Percentiles rank a stretch among this genome's conserved stretches.
phyloP scores from a whole-genome alignment of 1,140 invertebrate species.

The Episyrphus balteatus region DNA sequence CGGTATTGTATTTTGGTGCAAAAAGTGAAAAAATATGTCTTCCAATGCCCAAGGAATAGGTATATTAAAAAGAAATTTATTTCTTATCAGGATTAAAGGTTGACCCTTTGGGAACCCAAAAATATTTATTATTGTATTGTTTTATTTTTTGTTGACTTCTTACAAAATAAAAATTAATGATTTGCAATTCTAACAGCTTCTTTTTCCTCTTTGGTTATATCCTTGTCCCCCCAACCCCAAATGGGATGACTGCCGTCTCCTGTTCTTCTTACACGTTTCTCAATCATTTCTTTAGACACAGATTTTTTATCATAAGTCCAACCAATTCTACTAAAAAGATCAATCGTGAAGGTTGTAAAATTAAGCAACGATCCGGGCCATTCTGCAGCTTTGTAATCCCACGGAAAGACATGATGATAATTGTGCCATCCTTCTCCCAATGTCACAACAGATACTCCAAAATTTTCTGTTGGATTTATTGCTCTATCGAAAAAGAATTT shows the following conservation, averaged over 20 bases:
- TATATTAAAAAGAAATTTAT: no score
- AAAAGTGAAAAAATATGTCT: no score
- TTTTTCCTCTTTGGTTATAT: constrained; percentile 40
- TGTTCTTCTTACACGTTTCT: constrained; percentile 38
- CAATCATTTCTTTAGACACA: constrained; percentile 40
- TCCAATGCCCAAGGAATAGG: no score
- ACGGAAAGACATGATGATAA: constrained; percentile 80
- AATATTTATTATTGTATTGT: no score
- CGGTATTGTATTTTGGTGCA: no score
- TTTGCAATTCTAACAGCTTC: constrained; percentile 16
- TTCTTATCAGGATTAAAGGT: no score
- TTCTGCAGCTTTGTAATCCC: constrained; percentile 52
- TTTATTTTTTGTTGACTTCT: no score
- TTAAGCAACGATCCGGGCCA: constrained; percentile 27
- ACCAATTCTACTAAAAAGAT: constrained; percentile 59
- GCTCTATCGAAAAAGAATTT: constrained; percentile 38
- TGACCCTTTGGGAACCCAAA: no score
- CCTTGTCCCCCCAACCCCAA: constrained; percentile 48
- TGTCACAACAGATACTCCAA: constrained; percentile 40
- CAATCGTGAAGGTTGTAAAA: constrained; percentile 42
- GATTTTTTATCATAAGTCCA: constrained; percentile 62
- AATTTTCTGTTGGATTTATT: constrained; percentile 48
- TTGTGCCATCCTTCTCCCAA: constrained; percentile 74
- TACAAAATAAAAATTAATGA: no score
- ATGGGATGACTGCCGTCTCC: constrained; percentile 46